Evolutionary conservation across 2,888 invertebrate genomes (phyloP).

Genomic region (Epinotia ramella): DNA sequence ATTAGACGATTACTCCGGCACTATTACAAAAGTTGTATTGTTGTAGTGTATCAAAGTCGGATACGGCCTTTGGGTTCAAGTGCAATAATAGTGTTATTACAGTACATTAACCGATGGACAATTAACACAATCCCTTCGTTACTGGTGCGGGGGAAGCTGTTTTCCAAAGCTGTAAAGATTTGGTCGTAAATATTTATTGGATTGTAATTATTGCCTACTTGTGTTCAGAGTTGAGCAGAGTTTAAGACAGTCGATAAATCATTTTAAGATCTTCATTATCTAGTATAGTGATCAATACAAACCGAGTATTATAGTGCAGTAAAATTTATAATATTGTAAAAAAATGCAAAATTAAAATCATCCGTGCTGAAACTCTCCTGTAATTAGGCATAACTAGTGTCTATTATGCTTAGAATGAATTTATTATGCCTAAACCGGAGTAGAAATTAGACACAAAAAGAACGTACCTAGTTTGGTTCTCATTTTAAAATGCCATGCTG

Average conservation of each 20-base stretch:
- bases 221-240: background rate
- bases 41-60: background rate
- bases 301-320: constrained; percentile 4
- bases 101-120: constrained; percentile 19
- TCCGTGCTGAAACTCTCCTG: background rate
- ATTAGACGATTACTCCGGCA: background rate
- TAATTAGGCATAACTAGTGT: background rate
- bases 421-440: no score
- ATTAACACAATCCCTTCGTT: constrained; percentile 7
- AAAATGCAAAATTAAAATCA: background rate
- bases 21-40: constrained; percentile 4
- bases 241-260: constrained; percentile 21
- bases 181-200: constrained; percentile 36
- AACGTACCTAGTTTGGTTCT: no score
- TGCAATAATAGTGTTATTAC: constrained; percentile 21
- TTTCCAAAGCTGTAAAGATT: constrained; percentile 14
- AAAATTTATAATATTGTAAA: constrained; percentile 1
- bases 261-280: constrained; percentile 21
- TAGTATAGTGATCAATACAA: constrained; percentile 6
- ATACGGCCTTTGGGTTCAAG: background rate
- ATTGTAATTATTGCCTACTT: constrained; percentile 29
- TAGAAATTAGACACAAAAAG: no score
- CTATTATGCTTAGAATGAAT: no score
- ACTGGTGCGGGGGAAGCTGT: constrained; percentile 11
- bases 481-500: no score